Base-by-base conservation (phyloP, 2,888 invertebrate species). In the Callyntrura sp. region DNA sequence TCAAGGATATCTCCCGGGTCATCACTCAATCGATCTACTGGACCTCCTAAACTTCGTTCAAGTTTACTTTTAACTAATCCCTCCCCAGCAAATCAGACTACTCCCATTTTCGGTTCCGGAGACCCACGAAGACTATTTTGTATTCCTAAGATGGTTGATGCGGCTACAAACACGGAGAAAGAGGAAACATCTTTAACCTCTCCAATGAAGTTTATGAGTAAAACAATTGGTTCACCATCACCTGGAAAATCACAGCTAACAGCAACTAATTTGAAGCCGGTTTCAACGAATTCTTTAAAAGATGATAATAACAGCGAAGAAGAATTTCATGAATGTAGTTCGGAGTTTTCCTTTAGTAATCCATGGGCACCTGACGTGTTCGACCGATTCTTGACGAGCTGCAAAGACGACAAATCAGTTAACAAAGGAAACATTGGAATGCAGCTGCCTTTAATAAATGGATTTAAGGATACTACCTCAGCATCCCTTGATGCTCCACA, bases 61-160 rank as follows among this genome's bases (percentile, higher is more conserved):
- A 91, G 91, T 25, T 78, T 91, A n/a, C 48, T 90, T 4, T 12
- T 91, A 17, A 65, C 91, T 0, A 90, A 85, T 81, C 90, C 90
- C 9, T 85, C 90, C 0, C 81, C 90, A 35, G 79, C 90, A 12
- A 90, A 85, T 70, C 90, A 90, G 68, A 85, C 45, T n/a, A 85
- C 60, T 81, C 90, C 89, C 14, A 79, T 79, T 28, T 78, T 57
- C 4, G 65, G 65, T 79, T 9, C 65, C 12, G 83, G 76, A 35
- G 90, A 90, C 17, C 90, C 51, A 25, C 43, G 85, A 17, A 88
- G 84, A 25, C n/a, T 85, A 14, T 91, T 84, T 85, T 88, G 62
- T n/a, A 90, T 83, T 28, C 91, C 91, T 8, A 91, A 87, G 76
- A 91, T 91, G 91, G 79, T 91, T 35, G 91, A 91, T 82, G 87